These are phyloP conservation scores for Ophion obscuratus DNA, from an alignment of 2,888 invertebrate genomes.

Conservation along the genomic window DNA sequence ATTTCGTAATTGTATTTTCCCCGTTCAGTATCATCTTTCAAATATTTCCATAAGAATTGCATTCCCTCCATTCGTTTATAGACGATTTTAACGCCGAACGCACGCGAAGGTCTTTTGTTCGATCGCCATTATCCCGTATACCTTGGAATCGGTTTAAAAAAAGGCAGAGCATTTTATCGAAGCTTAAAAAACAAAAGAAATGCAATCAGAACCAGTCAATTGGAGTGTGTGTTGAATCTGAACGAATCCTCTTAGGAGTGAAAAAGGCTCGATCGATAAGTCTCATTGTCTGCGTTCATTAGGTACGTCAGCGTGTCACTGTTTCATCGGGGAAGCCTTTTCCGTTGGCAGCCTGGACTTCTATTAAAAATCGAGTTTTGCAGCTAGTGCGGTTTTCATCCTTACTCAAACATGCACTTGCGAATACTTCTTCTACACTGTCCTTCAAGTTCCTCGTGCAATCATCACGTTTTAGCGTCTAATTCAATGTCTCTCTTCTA, in stretches of 20 bases:
- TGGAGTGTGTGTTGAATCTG: slow-evolving; percentile 32
- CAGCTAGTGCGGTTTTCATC: slow-evolving; percentile 25
- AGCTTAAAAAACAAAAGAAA: slow-evolving; percentile 36
- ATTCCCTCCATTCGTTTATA: not conserved
- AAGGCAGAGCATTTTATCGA: slow-evolving; percentile 20
- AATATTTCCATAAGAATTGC: not conserved
- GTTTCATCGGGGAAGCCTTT: slow-evolving; percentile 33
- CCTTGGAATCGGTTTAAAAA: not conserved
- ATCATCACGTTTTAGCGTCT: too few species aligned
- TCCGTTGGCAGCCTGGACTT: slow-evolving; percentile 7
- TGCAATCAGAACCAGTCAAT: slow-evolving; percentile 46
- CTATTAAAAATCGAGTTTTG: slow-evolving; percentile 53
- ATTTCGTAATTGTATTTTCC: not conserved
- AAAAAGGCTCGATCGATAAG: slow-evolving; percentile 33
- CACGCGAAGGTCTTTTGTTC: slow-evolving; percentile 17
- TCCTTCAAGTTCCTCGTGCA: too few species aligned
- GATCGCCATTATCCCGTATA: not conserved
- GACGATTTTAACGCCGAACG: slow-evolving; percentile 1
- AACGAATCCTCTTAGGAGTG: not conserved
- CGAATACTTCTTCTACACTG: not conserved
- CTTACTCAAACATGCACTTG: not conserved
- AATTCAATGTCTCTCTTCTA: too few species aligned
- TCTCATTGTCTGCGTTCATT: slow-evolving; percentile 15
- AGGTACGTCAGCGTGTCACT: slow-evolving; percentile 8
- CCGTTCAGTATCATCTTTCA: not conserved